phyloP scores from a whole-genome alignment of 2,888 invertebrate genomes.

The Sipunculus nudus region DNA sequence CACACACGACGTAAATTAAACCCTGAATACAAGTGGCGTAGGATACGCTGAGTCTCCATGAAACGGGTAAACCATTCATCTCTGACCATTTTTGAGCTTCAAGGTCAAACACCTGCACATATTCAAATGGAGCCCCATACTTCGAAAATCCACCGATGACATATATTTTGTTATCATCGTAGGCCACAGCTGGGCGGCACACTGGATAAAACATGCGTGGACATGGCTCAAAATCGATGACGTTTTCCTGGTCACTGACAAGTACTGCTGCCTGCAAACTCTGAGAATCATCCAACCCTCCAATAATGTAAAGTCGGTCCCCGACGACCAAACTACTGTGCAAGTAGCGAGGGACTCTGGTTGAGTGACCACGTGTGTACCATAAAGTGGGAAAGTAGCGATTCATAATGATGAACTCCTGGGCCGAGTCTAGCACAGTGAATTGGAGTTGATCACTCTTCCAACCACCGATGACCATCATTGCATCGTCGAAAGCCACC shows the following conservation, averaged over 20 bases:
- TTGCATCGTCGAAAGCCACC: slow-evolving; percentile 28
- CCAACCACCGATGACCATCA: slow-evolving; percentile 41
- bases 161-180: slow-evolving; percentile 24
- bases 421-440: too few relatives aligned
- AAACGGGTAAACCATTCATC: too few relatives aligned
- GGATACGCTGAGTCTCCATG: too few relatives aligned
- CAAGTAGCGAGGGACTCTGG: slow-evolving; percentile 38
- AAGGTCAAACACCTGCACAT: slow-evolving; percentile 30
- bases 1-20: slow-evolving; percentile 32
- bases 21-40: slow-evolving; percentile 29
- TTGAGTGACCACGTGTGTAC: slow-evolving; percentile 39
- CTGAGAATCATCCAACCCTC: slow-evolving; percentile 40
- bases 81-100: slow-evolving; percentile 29
- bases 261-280: slow-evolving; percentile 36
- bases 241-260: slow-evolving; percentile 24
- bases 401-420: too few relatives aligned
- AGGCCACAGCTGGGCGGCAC: slow-evolving; percentile 30
- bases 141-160: slow-evolving; percentile 36
- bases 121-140: slow-evolving; percentile 28
- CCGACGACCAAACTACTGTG: slow-evolving; percentile 29
- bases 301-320: slow-evolving; percentile 31
- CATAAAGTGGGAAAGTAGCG: slow-evolving; percentile 42
- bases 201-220: slow-evolving; percentile 37
- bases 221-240: slow-evolving; percentile 33
- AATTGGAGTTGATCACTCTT: too few relatives aligned